Evolutionary conservation across 2,797 vertebrate species (phyloP).

Genomic region (Streptopelia turtur): DNA sequence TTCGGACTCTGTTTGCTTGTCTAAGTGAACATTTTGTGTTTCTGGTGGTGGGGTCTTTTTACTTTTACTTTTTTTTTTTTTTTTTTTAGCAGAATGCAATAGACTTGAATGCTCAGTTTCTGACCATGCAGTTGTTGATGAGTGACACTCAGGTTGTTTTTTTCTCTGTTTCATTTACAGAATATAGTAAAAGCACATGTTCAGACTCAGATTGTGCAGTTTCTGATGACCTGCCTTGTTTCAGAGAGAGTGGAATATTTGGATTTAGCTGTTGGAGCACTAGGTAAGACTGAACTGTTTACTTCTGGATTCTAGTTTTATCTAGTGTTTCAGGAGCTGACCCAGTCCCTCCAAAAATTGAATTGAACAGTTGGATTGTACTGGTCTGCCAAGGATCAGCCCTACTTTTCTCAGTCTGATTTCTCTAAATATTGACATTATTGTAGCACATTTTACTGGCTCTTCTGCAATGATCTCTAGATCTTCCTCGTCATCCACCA

Average conservation of each 20-base stretch:
- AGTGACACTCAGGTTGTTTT: not conserved
- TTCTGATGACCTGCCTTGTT: slow-evolving; percentile 16
- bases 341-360: slow-evolving; percentile 50
- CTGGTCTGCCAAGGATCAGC: slow-evolving; percentile 62
- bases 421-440: slow-evolving; percentile 67
- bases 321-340: not conserved
- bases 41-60: not conserved
- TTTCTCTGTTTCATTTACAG: not conserved
- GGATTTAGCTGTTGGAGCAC: not conserved
- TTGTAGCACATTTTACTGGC: slow-evolving; percentile 5
- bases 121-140: not conserved
- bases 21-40: not conserved
- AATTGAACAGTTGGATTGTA: slow-evolving; percentile 65
- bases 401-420: slow-evolving; percentile 63
- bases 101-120: not conserved
- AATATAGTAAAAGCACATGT: not conserved
- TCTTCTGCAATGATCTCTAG: slow-evolving; percentile 11
- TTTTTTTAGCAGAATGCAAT: not conserved
- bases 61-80: not conserved
- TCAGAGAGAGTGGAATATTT: not conserved
- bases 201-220: not conserved
- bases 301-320: not conserved
- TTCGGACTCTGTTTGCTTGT: not conserved
- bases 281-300: not conserved
- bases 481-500: slow-evolving; percentile 37